A percentile compares a stretch with the other conserved stretches of the same genome.
phyloP scores from a whole-genome alignment of 2,888 invertebrate genomes.

The Torymus tubicola region DNA sequence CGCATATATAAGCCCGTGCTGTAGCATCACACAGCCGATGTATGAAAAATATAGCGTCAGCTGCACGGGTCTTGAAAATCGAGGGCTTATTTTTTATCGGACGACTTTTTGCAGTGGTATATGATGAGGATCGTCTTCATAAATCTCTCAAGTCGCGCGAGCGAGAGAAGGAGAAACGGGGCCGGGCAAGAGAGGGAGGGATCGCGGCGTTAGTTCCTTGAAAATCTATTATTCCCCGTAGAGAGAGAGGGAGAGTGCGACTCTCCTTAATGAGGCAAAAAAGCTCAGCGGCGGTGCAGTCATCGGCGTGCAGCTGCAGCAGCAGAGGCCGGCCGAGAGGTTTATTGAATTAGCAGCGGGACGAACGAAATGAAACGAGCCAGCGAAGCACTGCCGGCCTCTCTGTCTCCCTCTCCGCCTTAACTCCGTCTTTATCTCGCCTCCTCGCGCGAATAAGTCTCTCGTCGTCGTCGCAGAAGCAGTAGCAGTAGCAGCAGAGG shows the following conservation, averaged over 20 bases:
- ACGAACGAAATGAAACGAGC: slow-evolving; percentile 39
- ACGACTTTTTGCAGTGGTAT: too few species aligned
- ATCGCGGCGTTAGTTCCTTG: slow-evolving; percentile 62
- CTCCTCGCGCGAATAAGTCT: slow-evolving; percentile 39
- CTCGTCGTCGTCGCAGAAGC: not conserved
- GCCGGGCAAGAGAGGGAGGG: too few species aligned
- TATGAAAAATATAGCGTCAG: slow-evolving; percentile 18
- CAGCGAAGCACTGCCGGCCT: not conserved
- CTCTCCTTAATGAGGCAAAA: slow-evolving; percentile 65
- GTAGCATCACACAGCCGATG: too few species aligned
- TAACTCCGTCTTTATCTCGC: slow-evolving; percentile 22
- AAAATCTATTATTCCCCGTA: slow-evolving; percentile 69
- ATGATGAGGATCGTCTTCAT: too few species aligned
- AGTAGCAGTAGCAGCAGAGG: not conserved
- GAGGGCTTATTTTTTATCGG: too few species aligned
- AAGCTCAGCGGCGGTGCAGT: slow-evolving; percentile 45
- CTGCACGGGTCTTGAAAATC: not conserved
- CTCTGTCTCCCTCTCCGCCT: not conserved
- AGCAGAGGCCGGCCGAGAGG: slow-evolving; percentile 22
- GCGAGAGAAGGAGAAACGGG: too few species aligned
- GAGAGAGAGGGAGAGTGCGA: slow-evolving; percentile 39
- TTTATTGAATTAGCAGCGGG: slow-evolving; percentile 53
- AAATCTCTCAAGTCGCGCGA: too few species aligned
- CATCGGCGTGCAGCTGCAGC: slow-evolving; percentile 42
- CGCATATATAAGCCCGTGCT: too few species aligned